Percentiles rank a stretch among this genome's conserved stretches.
Conservation (phyloP, 2,888 invertebrate genomes). For the Ophioninae sp. region DNA sequence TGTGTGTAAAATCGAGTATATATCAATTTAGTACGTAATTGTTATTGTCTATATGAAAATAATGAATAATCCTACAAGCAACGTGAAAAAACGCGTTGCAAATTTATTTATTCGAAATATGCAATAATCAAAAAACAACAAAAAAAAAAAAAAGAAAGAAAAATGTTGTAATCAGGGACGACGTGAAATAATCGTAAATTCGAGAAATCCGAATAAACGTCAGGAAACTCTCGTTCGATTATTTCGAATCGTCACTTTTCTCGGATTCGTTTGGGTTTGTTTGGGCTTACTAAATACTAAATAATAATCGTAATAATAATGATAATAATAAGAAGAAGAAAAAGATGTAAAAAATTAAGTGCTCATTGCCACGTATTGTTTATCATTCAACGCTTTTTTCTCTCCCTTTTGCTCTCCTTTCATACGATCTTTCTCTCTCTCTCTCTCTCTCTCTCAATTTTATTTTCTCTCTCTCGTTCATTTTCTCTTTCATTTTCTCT, state of each 20-base stretch:
- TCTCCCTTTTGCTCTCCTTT: conserved; percentile 4
- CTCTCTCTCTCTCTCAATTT: conserved; percentile 17
- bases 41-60: conserved; percentile 54
- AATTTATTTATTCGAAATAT: conserved; percentile 36
- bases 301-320: too few relatives aligned
- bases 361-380: conserved; percentile 47
- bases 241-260: conserved; percentile 42
- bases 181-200: conserved; percentile 38
- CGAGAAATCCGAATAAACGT: neutral
- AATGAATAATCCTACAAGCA: conserved; percentile 57
- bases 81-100: conserved; percentile 51
- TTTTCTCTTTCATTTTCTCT: conserved; percentile 27
- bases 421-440: neutral
- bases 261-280: conserved; percentile 12
- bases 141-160: too few relatives aligned
- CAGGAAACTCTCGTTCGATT: conserved; percentile 1
- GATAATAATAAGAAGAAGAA: conserved; percentile 45
- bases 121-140: conserved; percentile 4
- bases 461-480: conserved; percentile 1
- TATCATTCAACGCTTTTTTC: conserved; percentile 39
- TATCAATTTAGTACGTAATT: conserved; percentile 53
- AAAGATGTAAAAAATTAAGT: conserved; percentile 36
- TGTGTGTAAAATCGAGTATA: conserved; percentile 49
- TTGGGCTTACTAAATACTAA: conserved; percentile 44
- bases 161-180: too few relatives aligned